A percentile compares a stretch with the other conserved stretches of the same genome.
Evolutionary conservation across 1,140 invertebrate genomes (phyloP).

Genomic region (Trinorchestia longiramus): DNA sequence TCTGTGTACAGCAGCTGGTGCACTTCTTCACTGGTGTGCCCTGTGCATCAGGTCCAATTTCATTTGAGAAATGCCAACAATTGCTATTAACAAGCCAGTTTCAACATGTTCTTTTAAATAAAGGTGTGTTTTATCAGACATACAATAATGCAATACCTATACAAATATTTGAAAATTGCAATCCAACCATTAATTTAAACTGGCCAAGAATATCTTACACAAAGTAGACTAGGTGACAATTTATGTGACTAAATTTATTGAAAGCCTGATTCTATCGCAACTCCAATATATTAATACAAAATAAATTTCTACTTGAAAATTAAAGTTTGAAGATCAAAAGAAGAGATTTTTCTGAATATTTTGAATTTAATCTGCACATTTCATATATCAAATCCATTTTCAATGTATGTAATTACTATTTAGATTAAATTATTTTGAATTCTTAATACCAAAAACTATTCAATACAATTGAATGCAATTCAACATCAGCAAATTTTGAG

Average conservation of each 20-base stretch:
- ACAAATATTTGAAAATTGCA: not conserved
- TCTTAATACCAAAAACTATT: not conserved
- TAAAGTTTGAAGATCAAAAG: not conserved
- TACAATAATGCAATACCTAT: not conserved
- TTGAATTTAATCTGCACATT: not conserved
- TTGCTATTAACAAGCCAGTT: not conserved
- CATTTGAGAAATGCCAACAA: not conserved
- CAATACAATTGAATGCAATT: not conserved
- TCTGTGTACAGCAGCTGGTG: conserved; percentile 19
- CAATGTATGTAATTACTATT: not conserved
- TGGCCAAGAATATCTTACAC: not conserved
- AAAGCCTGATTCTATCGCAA: too few species aligned
- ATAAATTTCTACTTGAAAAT: not conserved
- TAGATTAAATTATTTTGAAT: not conserved
- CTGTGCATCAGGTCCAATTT: not conserved
- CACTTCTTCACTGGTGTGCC: not conserved
- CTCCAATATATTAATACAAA: not conserved
- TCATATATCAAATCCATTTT: not conserved
- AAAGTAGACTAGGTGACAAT: too few species aligned
- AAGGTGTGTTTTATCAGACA: not conserved
- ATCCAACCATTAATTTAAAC: not conserved
- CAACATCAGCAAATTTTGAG: not conserved
- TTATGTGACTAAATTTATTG: too few species aligned
- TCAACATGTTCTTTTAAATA: not conserved
- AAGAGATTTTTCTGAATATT: not conserved